Evolutionary conservation across 2,113 vertebrate species (phyloP), one percentile per base, ranked within the genome.

Genomic region (Synodontis membranacea): DNA sequence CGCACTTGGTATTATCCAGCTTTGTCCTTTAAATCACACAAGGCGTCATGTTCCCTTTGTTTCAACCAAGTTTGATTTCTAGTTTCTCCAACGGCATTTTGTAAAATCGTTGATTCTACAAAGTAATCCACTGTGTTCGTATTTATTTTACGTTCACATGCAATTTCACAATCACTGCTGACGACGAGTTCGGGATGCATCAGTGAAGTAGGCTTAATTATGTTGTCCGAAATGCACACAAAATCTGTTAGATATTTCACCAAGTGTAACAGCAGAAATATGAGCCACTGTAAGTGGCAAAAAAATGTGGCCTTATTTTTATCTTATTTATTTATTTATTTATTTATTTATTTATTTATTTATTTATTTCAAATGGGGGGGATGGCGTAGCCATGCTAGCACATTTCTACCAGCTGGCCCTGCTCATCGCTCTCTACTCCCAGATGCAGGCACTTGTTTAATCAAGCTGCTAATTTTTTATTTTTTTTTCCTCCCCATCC

Each of bases 391-490:
- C 28, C 31, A 46, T 48, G 42, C 25, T 48, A 9, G 25, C 39
- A 64, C 3, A 31, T 64, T 44, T 19, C 31, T 46, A 44, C 58
- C 80, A 82, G 42, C 80, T 64, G 80, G 28, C 28, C 80, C 58
- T 31, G 17, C 80, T 82, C 80, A 62, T 64, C 58, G 0, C 12
- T 62, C 1, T n/a, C 54, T 62, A 15, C 56, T 82, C 28, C 25
- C 80, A 82, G 80, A 82, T 82, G 58, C 58, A 64, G 10, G 4
- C 58, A 82, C 80, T 82, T 46, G 58, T 42, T 82, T 82, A 82
- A 82, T 82, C 80, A 64, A 64, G 28, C 42, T 46, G n/a, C 80
- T 60, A 6, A 37, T 80, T 21, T 56, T n/a, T 46, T 56, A 3
- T 42, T 14, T 19, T 60, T 28, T 56, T 15, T 14, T 14, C 64